Percentiles rank a stretch among this genome's conserved stretches.
These are phyloP conservation scores for Aleadryas rufinucha DNA, from an alignment of 2,113 vertebrate species.

Conservation along the genomic window DNA sequence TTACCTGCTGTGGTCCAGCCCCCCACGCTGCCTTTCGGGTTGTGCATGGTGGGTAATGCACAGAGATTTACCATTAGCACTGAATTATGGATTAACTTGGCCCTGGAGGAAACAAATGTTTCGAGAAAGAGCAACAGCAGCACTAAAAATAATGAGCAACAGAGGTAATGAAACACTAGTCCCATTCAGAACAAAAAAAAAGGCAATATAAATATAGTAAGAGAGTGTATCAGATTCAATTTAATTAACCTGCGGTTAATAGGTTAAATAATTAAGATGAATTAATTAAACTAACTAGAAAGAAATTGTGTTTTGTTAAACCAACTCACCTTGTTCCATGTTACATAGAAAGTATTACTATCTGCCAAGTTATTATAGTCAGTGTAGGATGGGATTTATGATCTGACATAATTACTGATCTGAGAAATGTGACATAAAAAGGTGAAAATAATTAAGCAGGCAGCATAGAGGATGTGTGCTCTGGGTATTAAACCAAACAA, in stretches of 20 bases:
- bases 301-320: background rate
- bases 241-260: conserved; percentile 19
- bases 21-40: background rate
- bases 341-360: background rate
- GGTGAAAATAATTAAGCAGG: background rate
- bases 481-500: background rate
- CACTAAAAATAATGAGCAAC: conserved; percentile 2
- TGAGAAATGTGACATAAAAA: background rate
- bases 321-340: background rate
- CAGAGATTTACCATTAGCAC: background rate
- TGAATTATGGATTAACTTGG: conserved; percentile 34
- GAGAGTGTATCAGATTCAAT: background rate
- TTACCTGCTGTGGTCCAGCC: background rate
- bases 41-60: background rate
- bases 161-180: background rate
- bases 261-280: conserved; percentile 9
- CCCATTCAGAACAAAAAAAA: background rate
- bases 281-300: conserved; percentile 15
- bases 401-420: background rate
- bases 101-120: background rate
- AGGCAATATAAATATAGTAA: background rate
- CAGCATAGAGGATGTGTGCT: background rate
- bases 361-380: background rate
- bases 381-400: background rate
- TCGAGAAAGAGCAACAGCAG: background rate